Base-by-base conservation (phyloP, 2,797 vertebrate species). In the Argentina silus region DNA sequence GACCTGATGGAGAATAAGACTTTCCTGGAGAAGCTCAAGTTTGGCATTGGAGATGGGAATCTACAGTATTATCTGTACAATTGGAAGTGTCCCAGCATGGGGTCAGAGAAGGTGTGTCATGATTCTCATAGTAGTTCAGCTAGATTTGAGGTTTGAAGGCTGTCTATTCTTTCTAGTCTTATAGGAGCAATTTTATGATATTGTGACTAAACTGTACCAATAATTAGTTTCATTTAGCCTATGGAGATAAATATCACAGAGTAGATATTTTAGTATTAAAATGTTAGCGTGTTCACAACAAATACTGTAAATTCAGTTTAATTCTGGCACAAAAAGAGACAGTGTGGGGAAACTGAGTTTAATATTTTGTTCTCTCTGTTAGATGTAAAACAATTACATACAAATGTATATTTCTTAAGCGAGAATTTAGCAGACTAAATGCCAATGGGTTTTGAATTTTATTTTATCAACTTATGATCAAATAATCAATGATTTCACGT, bases 1-100 rank as follows among this genome's bases (percentile, higher is more conserved):
- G 97, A 99, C 93, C 95, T 99, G 89, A 99, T 99, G 97, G 97
- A 99, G 89, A 99, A 99, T 90, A 99, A 98, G 93, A 98, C 94
- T 77, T 99, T 99, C 91, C 89, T 99, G 92, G 98, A 99, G 93
- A 99, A 99, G 92, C 96, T 99, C 80, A 99, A 99, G 93, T 99
- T 99, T 5, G 98, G 98, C 83, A 98, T 99, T 0, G 98, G 98
- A 10, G 98, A 99, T 0, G 97, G 98, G 83, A 99, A 99, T 90
- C 94, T 99, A 91, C 98, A 99, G 96, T 99, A 99, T 99, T 99
- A 99, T 81, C 95, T 99, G 87, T 99, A 99, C 95, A 99, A 99
- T 93, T 99, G 98, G 98, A 99, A 98, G 89, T 99, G 98, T 92
- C 98, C 98, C 87, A 96, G 95, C 91, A 99, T 99, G 98, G 96